Conservation (phyloP, 2,888 invertebrate genomes). For the Zygothrica quintamaculata region DNA sequence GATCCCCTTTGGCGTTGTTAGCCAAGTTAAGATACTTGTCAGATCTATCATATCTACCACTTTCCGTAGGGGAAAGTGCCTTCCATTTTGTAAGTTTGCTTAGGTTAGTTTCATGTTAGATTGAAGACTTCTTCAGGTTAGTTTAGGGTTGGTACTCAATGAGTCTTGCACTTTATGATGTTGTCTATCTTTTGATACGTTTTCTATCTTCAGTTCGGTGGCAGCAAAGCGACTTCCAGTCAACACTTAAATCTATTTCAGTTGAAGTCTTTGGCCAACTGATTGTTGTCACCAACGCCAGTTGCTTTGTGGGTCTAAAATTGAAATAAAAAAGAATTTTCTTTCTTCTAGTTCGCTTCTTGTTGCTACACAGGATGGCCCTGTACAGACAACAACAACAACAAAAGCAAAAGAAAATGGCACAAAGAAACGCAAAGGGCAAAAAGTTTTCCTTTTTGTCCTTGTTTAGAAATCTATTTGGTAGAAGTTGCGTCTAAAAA, state of each 20-base stretch:
- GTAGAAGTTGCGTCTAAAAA: conserved; percentile 25
- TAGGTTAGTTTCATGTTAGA: not conserved
- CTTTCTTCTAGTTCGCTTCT: no score
- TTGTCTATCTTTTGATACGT: not conserved
- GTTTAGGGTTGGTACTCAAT: no score
- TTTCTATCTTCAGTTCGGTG: no score
- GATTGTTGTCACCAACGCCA: conserved; percentile 36
- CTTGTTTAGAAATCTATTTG: conserved; percentile 55
- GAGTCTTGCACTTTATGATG: not conserved
- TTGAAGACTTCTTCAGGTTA: no score
- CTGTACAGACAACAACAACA: conserved; percentile 40
- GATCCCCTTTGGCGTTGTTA: not conserved
- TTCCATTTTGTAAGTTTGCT: not conserved
- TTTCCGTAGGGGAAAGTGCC: not conserved
- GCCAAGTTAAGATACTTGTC: not conserved
- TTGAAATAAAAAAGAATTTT: conserved; percentile 27
- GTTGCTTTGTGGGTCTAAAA: conserved; percentile 32
- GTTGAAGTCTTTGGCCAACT: conserved; percentile 47
- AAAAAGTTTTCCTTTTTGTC: conserved; percentile 45
- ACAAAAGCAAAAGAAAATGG: conserved; percentile 23
- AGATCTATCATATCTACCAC: no score
- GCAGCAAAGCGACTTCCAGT: conserved; percentile 9
- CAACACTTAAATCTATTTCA: conserved; percentile 42
- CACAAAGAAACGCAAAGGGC: conserved; percentile 45
- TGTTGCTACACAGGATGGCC: not conserved